Conservation (phyloP, 1,140 invertebrate genomes). For the Drosophila trapezifrons region DNA sequence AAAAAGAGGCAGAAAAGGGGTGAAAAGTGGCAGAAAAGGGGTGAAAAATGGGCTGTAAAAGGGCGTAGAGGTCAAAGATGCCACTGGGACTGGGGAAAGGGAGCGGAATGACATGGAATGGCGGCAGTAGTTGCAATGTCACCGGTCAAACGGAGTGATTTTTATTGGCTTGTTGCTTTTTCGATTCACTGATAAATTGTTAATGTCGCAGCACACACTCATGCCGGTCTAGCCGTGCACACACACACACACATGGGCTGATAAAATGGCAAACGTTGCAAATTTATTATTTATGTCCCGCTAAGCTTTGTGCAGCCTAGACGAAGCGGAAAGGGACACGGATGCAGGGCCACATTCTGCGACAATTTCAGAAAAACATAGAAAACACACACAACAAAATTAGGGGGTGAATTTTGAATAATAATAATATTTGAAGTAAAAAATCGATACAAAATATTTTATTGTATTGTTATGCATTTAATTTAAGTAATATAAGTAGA, state of each 20-base stretch:
- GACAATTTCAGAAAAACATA: constrained; percentile 27
- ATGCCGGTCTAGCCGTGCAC: constrained; percentile 36
- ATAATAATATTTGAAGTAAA: too few relatives aligned
- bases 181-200: constrained; percentile 78
- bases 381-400: background rate
- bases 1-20: background rate
- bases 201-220: constrained; percentile 53
- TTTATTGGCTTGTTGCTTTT: constrained; percentile 81
- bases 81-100: background rate
- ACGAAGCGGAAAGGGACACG: background rate
- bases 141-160: constrained; percentile 78
- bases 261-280: constrained; percentile 73
- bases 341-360: constrained; percentile 14
- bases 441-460: too few relatives aligned
- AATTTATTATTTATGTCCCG: constrained; percentile 79
- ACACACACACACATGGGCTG: constrained; percentile 36
- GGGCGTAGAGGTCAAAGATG: constrained; percentile 11
- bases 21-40: background rate
- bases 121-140: constrained; percentile 47
- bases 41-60: constrained; percentile 12
- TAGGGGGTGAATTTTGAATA: background rate
- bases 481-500: too few relatives aligned
- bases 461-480: too few relatives aligned
- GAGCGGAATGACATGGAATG: background rate
- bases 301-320: constrained; percentile 69